Evolutionary conservation across 2,113 vertebrate species (phyloP), one percentile per base, ranked within the genome.

Genomic region (Piaya cayana): DNA sequence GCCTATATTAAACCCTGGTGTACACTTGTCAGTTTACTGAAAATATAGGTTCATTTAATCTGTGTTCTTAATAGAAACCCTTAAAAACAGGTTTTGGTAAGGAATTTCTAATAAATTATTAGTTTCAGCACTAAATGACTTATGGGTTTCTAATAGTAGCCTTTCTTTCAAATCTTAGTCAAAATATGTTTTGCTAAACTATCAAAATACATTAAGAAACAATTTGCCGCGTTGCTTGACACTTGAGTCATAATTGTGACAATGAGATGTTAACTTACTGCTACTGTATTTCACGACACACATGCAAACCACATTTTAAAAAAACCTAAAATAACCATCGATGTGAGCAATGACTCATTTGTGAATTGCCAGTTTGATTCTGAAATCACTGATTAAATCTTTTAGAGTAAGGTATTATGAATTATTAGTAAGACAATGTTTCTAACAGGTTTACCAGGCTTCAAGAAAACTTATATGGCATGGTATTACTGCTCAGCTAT

Each of bases 371-470:
- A 23, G 53, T 88, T 96, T 80, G 84, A 92, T 93, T 91, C 88
- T 74, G 85, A 90, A 96, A 96, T 92, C 53, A 59, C 92, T 71
- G 86, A 94, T 96, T 93, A 94, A 91, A 91, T 92, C 86, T 96
- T 82, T 67, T 96, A 32, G 47, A 93, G 55, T 55, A 97, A 69
- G 69, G 79, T 60, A 77, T 90, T 92, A 88, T n/a, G 82, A 94
- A 70, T 84, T 94, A 92, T 92, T 92, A 94, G 49, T 72, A 82
- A 58, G 43, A 64, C 76, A 63, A 34, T 8, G 75, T 77, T 95
- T 86, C 86, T 93, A 91, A 94, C 53, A 96, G 55, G 59, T 93
- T 96, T 96, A 86, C 72, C 76, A 92, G 91, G 60, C 79, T 96
- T 77, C 55, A 74, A 49, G 91, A 79, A 86, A 68, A 69, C 72